Percentiles rank a stretch among this genome's conserved stretches.
These are phyloP conservation scores for Vultur gryphus DNA, from an alignment of 2,797 vertebrate species.

Conservation along the genomic window DNA sequence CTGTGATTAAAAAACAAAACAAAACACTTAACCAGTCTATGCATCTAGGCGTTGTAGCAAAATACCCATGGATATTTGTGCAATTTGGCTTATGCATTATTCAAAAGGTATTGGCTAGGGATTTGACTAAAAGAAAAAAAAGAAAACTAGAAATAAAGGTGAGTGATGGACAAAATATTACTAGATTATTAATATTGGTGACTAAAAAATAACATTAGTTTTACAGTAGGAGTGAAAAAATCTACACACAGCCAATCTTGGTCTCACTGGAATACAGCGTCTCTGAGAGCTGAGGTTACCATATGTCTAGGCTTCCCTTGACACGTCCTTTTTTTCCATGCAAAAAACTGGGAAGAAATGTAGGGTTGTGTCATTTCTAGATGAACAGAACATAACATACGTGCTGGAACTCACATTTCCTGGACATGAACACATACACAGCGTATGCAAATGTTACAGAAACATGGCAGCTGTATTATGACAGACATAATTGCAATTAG, in stretches of 20 bases:
- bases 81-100: background rate
- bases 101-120: background rate
- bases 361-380: background rate
- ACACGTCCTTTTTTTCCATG: accelerated
- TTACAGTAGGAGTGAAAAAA: background rate
- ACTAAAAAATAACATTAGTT: background rate
- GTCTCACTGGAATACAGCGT: background rate
- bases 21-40: background rate
- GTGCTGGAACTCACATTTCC: background rate
- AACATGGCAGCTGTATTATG: background rate
- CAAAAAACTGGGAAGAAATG: background rate
- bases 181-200: background rate
- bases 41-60: background rate
- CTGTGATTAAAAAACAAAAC: background rate
- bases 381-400: background rate
- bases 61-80: background rate
- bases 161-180: background rate
- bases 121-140: background rate
- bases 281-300: background rate
- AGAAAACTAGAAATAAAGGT: background rate
- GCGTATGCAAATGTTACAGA: background rate
- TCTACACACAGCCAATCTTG: background rate
- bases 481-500: background rate
- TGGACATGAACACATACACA: background rate
- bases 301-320: background rate